Conservation (phyloP, 2,888 invertebrate species). For the Osmoderma eremita region DNA sequence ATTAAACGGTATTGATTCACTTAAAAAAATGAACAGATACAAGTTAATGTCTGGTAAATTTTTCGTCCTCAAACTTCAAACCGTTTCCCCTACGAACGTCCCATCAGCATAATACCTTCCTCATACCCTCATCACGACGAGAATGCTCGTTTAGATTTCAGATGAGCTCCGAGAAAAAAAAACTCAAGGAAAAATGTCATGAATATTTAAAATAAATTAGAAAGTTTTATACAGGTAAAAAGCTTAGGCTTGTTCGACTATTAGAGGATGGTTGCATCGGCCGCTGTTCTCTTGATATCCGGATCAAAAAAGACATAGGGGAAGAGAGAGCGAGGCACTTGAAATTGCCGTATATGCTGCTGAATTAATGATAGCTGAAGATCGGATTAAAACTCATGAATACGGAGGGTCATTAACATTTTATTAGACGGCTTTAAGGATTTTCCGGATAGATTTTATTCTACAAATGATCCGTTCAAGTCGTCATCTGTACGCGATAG, state of each 20-base stretch:
- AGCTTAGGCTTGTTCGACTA: slow-evolving; percentile 45
- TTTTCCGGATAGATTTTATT: slow-evolving; percentile 46
- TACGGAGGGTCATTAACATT: slow-evolving; percentile 54
- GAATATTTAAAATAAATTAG: slow-evolving; percentile 50
- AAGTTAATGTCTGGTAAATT: slow-evolving; percentile 11
- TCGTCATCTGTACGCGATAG: slow-evolving; percentile 15
- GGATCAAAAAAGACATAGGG: slow-evolving; percentile 4
- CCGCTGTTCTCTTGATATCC: slow-evolving; percentile 3
- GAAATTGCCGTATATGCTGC: slow-evolving; percentile 51
- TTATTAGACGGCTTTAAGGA: slow-evolving; percentile 55
- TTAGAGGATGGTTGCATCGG: slow-evolving; percentile 28
- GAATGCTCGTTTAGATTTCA: slow-evolving; percentile 28
- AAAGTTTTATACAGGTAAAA: slow-evolving; percentile 50
- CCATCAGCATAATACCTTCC: slow-evolving; percentile 7
- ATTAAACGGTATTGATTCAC: too few relatives aligned
- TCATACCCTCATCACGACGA: slow-evolving; percentile 49
- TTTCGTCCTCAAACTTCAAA: not conserved
- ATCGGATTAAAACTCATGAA: slow-evolving; percentile 53
- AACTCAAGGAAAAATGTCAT: slow-evolving; percentile 48
- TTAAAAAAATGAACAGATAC: too few relatives aligned
- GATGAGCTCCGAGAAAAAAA: slow-evolving; percentile 43
- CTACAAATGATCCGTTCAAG: slow-evolving; percentile 27
- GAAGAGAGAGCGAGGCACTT: slow-evolving; percentile 35
- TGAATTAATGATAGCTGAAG: slow-evolving; percentile 53
- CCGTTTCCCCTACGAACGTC: slow-evolving; percentile 1